phyloP scores from a whole-genome alignment of 2,888 invertebrate species.

The Camponotus fellah region DNA sequence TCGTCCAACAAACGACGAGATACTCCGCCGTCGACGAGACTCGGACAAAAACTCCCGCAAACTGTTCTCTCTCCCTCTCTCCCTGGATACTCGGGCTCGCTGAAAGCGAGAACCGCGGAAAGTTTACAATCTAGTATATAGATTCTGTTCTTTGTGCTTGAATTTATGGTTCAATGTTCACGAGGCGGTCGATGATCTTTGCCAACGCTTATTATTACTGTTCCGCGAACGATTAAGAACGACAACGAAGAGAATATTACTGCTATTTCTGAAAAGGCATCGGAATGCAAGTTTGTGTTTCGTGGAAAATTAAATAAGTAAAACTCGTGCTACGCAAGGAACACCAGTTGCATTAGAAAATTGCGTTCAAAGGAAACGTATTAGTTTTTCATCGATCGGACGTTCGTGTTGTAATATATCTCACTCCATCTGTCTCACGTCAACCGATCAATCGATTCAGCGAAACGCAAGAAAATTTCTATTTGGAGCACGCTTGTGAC shows the following conservation, averaged over 20 bases:
- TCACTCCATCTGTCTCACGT: constrained; percentile 35
- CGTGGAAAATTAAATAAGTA: background rate
- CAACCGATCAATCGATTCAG: constrained; percentile 29
- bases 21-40: constrained; percentile 60
- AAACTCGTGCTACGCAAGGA: background rate
- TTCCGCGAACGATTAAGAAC: background rate
- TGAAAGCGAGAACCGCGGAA: constrained; percentile 56
- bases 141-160: constrained; percentile 53
- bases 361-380: constrained; percentile 5
- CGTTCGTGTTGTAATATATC: constrained; percentile 16
- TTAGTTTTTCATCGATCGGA: constrained; percentile 1
- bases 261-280: background rate
- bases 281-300: background rate
- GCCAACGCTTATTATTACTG: background rate
- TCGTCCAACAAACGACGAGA: constrained; percentile 64
- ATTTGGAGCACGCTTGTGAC: background rate
- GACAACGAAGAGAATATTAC: background rate
- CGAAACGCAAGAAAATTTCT: constrained; percentile 6
- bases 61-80: constrained; percentile 60
- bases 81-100: constrained; percentile 53
- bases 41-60: constrained; percentile 60
- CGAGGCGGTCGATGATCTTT: constrained; percentile 22
- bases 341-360: constrained; percentile 1
- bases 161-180: constrained; percentile 63
- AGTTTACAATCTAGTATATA: constrained; percentile 43